A percentile compares a stretch with the other conserved stretches of the same genome.
Conservation (phyloP, 2,797 vertebrate genomes). For the Sebastes oblongus region DNA sequence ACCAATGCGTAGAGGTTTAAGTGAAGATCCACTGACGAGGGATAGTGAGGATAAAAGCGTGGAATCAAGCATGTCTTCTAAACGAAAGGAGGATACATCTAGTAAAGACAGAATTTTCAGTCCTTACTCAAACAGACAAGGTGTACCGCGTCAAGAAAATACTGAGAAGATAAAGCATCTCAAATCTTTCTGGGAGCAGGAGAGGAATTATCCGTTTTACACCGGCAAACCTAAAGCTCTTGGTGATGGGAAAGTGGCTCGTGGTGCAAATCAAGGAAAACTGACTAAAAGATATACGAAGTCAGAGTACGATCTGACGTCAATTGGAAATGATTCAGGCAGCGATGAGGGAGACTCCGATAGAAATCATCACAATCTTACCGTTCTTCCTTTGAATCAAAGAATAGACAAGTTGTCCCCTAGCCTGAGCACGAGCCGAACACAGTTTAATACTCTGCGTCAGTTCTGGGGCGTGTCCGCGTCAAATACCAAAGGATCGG, state of each 20-base stretch:
- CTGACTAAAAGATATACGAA: slow-evolving; percentile 81
- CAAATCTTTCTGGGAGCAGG: slow-evolving; percentile 82
- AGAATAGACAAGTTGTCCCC: slow-evolving; percentile 78
- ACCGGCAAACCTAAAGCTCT: slow-evolving; percentile 45
- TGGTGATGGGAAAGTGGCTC: slow-evolving; percentile 33
- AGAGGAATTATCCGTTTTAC: slow-evolving; percentile 60
- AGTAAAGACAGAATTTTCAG: slow-evolving; percentile 41
- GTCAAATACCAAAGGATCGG: slow-evolving; percentile 52
- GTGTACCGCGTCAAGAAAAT: slow-evolving; percentile 58
- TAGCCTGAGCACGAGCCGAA: slow-evolving; percentile 73
- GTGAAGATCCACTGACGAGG: slow-evolving; percentile 29
- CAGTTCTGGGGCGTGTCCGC: slow-evolving; percentile 88
- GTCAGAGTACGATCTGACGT: slow-evolving; percentile 80
- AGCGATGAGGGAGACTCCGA: slow-evolving; percentile 51
- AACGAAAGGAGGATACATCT: slow-evolving; percentile 36
- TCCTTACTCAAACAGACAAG: slow-evolving; percentile 44
- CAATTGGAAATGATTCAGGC: slow-evolving; percentile 55
- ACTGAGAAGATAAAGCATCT: slow-evolving; percentile 75
- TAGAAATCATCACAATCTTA: slow-evolving; percentile 73
- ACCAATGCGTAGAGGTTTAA: slow-evolving; percentile 22
- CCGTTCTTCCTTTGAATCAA: slow-evolving; percentile 81
- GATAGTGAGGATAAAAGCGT: slow-evolving; percentile 43
- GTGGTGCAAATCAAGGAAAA: slow-evolving; percentile 42
- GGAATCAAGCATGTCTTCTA: slow-evolving; percentile 30
- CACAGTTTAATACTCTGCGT: slow-evolving; percentile 87